Base-by-base conservation (phyloP, 2,797 vertebrate species). In the Lophotriccus pileatus region DNA sequence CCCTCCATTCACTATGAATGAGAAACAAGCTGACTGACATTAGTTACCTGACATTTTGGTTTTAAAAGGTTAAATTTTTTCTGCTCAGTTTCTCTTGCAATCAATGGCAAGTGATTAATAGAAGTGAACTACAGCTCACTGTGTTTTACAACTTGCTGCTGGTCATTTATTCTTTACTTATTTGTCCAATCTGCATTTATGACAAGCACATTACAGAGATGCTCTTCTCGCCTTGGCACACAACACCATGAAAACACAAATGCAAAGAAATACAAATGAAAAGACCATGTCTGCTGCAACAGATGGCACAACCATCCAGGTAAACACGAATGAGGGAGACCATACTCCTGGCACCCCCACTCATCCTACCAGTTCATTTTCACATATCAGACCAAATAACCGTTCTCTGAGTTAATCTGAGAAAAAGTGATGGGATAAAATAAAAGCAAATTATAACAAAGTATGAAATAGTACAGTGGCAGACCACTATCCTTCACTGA, bases 11-110 rank as follows among this genome's bases (percentile, higher is more conserved):
- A 59, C 27, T 67, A 44, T 41, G 11, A 34, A 83, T 10, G 10
- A 87, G 67, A 74, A 79, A 56, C 46, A 87, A 52, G 36, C 1
- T 75, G 36, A 78, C 15, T 69, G 49, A 73, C 86, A 16, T 56
- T 84, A 83, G 68, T 70, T 89, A 92, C 36, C 27, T 84, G 76
- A 63, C 41, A 89, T 95, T 97, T 93, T 83, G 36, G 77, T 88
- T 97, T 89, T 60, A 84, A 93, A 95, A 97, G 94, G 79, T 30
- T 95, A 55, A 3, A 1, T 79, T 90, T 86, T 86, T 94, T 85
- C 88, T 73, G 87, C 50, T 64, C 77, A 30, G 56, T 73, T 96
- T 96, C 78, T 84, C 34, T 70, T 73, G 50, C 24, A 89, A 89
- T 87, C 81, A 92, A 78, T 44, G 41, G 64, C 13, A 90, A 92